Evolutionary conservation across 2,888 invertebrate genomes (phyloP).

Genomic region (Drepanosiphum platanoidis): DNA sequence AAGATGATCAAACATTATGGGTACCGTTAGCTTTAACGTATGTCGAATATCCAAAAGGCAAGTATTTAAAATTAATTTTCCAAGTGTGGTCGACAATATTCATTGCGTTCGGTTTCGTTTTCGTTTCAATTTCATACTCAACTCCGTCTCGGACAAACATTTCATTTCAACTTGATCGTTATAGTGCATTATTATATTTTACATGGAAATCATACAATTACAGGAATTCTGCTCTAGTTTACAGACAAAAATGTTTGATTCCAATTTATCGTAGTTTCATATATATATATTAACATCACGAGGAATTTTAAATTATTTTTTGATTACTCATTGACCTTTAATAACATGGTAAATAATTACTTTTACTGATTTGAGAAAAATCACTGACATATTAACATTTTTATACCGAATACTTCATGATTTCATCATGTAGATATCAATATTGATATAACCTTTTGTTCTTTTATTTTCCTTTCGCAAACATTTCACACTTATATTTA

Average conservation of each 20-base stretch:
- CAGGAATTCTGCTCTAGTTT: background rate
- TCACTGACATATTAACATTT: background rate
- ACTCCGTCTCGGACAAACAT: background rate
- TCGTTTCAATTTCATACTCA: background rate
- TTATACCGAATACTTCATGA: background rate
- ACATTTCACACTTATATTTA: too few species aligned
- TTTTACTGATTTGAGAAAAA: too few species aligned
- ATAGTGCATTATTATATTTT: background rate
- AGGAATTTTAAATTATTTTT: background rate
- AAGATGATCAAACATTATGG: too few species aligned
- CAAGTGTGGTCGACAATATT: background rate
- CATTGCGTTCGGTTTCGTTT: too few species aligned
- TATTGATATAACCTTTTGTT: too few species aligned
- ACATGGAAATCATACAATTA: background rate
- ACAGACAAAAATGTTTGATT: background rate
- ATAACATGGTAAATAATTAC: too few species aligned
- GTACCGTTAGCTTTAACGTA: slow-evolving; percentile 84
- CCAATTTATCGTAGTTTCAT: background rate
- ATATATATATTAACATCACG: too few species aligned
- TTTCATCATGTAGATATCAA: background rate
- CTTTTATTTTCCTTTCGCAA: too few species aligned
- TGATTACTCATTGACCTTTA: too few species aligned
- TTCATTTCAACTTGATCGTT: too few species aligned
- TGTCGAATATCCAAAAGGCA: slow-evolving; percentile 91
- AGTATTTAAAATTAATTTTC: slow-evolving; percentile 48